phyloP scores from a whole-genome alignment of 2,113 vertebrate species.

The Phaethornis superciliosus region DNA sequence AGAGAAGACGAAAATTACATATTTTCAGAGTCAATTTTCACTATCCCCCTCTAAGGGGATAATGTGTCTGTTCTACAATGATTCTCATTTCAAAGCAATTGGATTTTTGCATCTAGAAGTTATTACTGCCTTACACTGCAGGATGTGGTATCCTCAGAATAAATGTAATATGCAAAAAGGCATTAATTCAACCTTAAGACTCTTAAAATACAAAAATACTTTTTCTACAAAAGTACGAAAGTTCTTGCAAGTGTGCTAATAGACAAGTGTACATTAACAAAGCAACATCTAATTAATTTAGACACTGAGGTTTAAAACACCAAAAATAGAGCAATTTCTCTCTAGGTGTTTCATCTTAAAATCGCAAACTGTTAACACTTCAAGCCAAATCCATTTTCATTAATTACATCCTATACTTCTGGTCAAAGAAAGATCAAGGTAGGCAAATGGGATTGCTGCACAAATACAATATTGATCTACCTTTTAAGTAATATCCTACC shows the following conservation, averaged over 20 bases:
- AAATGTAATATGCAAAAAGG: background rate
- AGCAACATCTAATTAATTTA: conserved; percentile 2
- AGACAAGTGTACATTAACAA: background rate
- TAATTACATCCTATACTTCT: background rate
- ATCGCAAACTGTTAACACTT: background rate
- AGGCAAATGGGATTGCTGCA: background rate
- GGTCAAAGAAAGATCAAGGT: conserved; percentile 1
- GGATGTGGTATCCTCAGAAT: background rate
- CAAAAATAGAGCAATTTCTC: background rate
- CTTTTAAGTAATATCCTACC: conserved; percentile 2
- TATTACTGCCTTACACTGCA: background rate
- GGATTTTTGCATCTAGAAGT: background rate
- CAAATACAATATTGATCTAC: background rate
- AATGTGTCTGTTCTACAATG: background rate
- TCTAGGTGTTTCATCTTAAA: background rate
- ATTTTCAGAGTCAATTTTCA: background rate
- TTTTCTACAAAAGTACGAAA: background rate
- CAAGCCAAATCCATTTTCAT: background rate
- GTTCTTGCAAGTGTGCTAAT: background rate
- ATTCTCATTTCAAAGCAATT: background rate
- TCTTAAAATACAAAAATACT: background rate
- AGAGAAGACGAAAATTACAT: background rate
- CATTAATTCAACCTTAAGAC: background rate
- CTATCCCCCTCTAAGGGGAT: background rate
- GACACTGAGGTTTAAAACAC: background rate